Percentiles rank a stretch among this genome's conserved stretches.
These are phyloP conservation scores for Brenthis hecate DNA, from an alignment of 2,888 invertebrate genomes.

Conservation along the genomic window DNA sequence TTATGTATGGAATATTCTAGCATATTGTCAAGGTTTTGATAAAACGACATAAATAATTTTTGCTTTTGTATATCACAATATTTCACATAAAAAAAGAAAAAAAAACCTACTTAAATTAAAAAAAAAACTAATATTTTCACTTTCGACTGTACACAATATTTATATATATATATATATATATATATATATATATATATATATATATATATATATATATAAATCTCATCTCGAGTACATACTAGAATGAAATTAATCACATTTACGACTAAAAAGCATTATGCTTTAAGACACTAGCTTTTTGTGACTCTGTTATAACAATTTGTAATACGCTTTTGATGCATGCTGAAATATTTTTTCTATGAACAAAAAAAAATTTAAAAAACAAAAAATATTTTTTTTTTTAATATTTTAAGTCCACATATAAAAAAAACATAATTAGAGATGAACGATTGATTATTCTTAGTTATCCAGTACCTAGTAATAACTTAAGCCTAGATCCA, in stretches of 20 bases:
- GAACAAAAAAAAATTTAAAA: conserved; percentile 15
- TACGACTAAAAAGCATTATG: conserved; percentile 36
- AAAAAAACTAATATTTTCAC: conserved; percentile 4
- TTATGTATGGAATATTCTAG: too few relatives aligned
- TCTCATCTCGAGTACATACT: conserved; percentile 17
- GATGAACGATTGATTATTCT: too few relatives aligned
- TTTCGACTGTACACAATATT: conserved; percentile 14
- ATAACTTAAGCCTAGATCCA: not conserved
- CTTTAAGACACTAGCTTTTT: conserved; percentile 32
- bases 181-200: conserved; percentile 27
- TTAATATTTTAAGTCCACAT: not conserved
- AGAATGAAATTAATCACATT: conserved; percentile 1
- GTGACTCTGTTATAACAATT: conserved; percentile 29
- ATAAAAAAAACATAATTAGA: too few relatives aligned
- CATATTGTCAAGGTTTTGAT: too few relatives aligned
- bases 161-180: conserved; percentile 23
- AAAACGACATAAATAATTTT: too few relatives aligned
- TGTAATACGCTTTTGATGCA: not conserved
- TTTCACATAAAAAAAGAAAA: not conserved
- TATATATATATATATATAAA: conserved; percentile 26
- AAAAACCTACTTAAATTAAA: not conserved
- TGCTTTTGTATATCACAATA: too few relatives aligned
- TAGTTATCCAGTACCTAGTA: too few relatives aligned
- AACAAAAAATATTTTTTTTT: not conserved
- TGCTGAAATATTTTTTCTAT: not conserved